Evolutionary conservation across 2,113 vertebrate genomes (phyloP).

Genomic region (Apistogramma diplotaenia): DNA sequence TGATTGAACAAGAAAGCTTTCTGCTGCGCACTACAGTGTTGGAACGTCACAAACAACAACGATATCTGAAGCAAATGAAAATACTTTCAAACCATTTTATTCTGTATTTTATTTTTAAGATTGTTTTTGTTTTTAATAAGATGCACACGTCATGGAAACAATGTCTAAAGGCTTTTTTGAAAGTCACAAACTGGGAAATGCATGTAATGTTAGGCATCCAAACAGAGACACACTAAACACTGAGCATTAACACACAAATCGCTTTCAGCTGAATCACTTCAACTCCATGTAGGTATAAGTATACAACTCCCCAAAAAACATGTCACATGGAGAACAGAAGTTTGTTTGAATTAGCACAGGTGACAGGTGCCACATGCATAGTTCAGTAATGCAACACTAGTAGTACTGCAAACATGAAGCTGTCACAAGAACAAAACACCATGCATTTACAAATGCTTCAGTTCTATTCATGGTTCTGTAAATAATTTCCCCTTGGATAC

Average conservation of each 20-base stretch:
- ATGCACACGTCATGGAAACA: background rate
- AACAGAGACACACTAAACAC: background rate
- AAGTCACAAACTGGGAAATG: background rate
- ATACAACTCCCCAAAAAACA: background rate
- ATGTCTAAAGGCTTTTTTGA: background rate
- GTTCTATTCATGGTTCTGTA: background rate
- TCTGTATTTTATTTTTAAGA: background rate
- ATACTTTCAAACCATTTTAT: background rate
- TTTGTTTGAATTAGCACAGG: background rate
- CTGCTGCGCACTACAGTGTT: background rate
- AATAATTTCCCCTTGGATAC: slow-evolving; percentile 7
- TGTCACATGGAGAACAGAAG: background rate
- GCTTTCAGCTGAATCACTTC: background rate
- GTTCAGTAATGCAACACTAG: background rate
- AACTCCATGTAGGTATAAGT: background rate
- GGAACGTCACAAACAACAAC: background rate
- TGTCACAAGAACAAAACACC: background rate
- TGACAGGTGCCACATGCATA: background rate
- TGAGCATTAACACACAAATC: background rate
- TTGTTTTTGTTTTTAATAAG: background rate
- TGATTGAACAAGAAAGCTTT: background rate
- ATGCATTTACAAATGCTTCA: slow-evolving; percentile 38
- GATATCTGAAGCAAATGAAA: background rate
- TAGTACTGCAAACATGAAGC: background rate
- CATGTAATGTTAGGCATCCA: background rate